A percentile compares a stretch with the other conserved stretches of the same genome.
Evolutionary conservation across 2,113 vertebrate species (phyloP).

Genomic region (Tragelaphus buxtoni): DNA sequence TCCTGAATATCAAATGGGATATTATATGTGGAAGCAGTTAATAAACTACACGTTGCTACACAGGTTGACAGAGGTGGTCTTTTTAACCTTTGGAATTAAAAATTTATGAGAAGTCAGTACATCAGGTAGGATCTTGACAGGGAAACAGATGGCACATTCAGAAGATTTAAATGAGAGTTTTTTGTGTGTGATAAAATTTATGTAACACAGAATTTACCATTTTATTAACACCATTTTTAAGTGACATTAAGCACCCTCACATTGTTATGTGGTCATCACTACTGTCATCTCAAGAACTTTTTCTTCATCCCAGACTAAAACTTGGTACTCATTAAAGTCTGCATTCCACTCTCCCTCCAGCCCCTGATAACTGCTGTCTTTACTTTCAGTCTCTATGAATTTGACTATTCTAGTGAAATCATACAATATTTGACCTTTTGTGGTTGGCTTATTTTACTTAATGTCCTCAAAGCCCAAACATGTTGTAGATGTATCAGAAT

Average conservation of each 20-base stretch:
- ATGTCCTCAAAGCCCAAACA: not conserved
- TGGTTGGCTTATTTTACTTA: conserved; percentile 11
- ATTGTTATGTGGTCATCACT: not conserved
- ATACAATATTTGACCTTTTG: not conserved
- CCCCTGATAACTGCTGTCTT: not conserved
- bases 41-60: not conserved
- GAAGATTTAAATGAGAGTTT: not conserved
- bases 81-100: conserved; percentile 31
- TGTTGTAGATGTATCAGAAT: not conserved
- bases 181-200: not conserved
- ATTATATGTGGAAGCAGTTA: not conserved
- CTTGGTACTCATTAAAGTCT: not conserved
- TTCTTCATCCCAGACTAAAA: conserved; percentile 4
- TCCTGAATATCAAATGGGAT: not conserved
- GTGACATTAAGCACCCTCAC: not conserved
- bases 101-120: not conserved
- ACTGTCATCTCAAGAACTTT: not conserved
- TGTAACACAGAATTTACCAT: not conserved
- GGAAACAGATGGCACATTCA: not conserved
- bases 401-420: not conserved
- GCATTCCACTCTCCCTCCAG: not conserved
- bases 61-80: not conserved
- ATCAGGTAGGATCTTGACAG: not conserved
- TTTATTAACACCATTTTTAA: conserved; percentile 17
- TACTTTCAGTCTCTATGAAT: not conserved